phyloP scores from a whole-genome alignment of 37 sponge, comb jelly and placozoan species.

The Eunapius fragilis region DNA sequence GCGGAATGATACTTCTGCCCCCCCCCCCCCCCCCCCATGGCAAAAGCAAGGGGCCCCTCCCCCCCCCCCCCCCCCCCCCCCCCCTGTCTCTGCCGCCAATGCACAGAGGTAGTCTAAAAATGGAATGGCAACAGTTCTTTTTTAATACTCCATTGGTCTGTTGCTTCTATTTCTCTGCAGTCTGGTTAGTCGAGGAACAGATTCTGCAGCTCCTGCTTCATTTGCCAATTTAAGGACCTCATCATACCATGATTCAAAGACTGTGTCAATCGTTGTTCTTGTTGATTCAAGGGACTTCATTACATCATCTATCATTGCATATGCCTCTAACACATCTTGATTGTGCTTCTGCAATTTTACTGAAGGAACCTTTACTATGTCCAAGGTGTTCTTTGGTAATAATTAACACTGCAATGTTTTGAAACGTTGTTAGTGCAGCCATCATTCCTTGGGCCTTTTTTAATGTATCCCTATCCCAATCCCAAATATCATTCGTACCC shows the following conservation, averaged over 20 bases:
- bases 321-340: slow-evolving; percentile 42
- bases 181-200: slow-evolving; percentile 32
- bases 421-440: slow-evolving; percentile 50
- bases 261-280: slow-evolving; percentile 26
- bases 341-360: slow-evolving; percentile 53
- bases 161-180: slow-evolving; percentile 40
- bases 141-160: slow-evolving; percentile 42
- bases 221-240: slow-evolving; percentile 37
- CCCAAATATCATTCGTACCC: too few relatives aligned
- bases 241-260: slow-evolving; percentile 43
- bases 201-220: slow-evolving; percentile 17
- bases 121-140: slow-evolving; percentile 37
- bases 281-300: slow-evolving; percentile 12
- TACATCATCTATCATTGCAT: slow-evolving; percentile 32
- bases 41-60: too few relatives aligned
- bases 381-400: slow-evolving; percentile 45
- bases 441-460: too few relatives aligned
- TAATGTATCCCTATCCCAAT: too few relatives aligned
- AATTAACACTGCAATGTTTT: slow-evolving; percentile 30
- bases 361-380: slow-evolving; percentile 34
- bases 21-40: too few relatives aligned
- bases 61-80: too few relatives aligned
- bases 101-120: slow-evolving; percentile 42
- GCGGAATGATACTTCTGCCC: too few relatives aligned
- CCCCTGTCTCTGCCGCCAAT: too few relatives aligned